Conservation (phyloP, 2,888 invertebrate genomes). For the Caenorhabditis drosophilae region DNA sequence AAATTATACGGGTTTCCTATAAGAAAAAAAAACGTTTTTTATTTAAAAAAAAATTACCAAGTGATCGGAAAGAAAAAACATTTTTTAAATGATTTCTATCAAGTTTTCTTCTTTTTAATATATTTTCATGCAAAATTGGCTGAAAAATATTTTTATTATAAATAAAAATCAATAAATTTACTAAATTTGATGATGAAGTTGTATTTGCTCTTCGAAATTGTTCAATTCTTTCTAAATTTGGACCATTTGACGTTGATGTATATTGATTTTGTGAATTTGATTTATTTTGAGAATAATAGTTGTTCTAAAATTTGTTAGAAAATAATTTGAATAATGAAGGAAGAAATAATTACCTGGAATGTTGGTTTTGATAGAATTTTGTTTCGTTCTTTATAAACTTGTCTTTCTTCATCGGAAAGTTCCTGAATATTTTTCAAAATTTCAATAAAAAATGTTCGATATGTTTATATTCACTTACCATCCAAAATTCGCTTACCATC, state of each 20-base stretch:
- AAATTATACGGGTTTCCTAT: background rate
- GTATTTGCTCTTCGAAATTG: background rate
- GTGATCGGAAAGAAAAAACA: background rate
- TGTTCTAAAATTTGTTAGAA: too few relatives aligned
- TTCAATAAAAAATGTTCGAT: background rate
- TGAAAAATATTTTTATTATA: too few relatives aligned
- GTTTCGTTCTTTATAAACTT: background rate
- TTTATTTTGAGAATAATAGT: background rate
- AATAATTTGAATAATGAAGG: too few relatives aligned
- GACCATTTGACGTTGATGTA: background rate
- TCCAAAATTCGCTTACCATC: background rate
- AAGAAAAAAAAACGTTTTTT: too few relatives aligned
- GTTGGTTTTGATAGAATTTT: too few relatives aligned
- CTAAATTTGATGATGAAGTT: background rate
- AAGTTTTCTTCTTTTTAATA: background rate
- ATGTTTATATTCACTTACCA: background rate
- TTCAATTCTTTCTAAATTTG: background rate
- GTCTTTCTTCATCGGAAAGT: background rate
- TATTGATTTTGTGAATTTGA: background rate
- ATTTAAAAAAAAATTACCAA: too few relatives aligned
- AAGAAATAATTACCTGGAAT: too few relatives aligned
- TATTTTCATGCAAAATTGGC: background rate
- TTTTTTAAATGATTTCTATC: background rate
- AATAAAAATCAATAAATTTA: too few relatives aligned
- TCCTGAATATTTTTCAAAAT: background rate